Base-by-base conservation (phyloP, 2,797 vertebrate genomes). In the Takifugu ocellatus region DNA sequence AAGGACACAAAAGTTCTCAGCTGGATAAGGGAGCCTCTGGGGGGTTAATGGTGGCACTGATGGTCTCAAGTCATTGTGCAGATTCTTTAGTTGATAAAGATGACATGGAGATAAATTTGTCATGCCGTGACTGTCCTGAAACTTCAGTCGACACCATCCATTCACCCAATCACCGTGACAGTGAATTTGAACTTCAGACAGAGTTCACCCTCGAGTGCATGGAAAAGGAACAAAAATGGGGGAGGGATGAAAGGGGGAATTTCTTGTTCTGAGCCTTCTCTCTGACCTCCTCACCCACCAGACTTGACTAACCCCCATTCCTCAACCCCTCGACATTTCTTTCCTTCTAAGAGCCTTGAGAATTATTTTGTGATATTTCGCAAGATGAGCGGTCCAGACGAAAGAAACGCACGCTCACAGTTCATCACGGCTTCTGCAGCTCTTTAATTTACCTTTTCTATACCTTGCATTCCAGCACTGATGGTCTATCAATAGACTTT, bases 401-500 rank as follows among this genome's bases (percentile, higher is more conserved):
- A 56, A 56, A 10, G 44, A 24, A 46, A 43, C 44, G 15, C 10
- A 16, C 17, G 53, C 66, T 68, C 52, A 9, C 47, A 66, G 47
- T 66, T 66, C 47, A 43, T 1, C 39, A 51, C 56, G 74, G 61
- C 70, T 75, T 70, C 47, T 61, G 33, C 56, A 12, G 85, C 61
- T 64, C 61, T 87, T 90, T 91, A 63, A 87, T 85, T 88, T 88
- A 56, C 63, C 55, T 72, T 87, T 84, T 84, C 84, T 81, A 70
- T 82, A 93, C 80, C 84, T 90, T 86, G 61, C 59, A 67, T 77
- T 84, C 88, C 81, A 79, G 63, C 24, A 25, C 76, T 81, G 66
- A 82, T 68, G 80, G 71, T 74, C 86, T 86, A 75, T 81, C 89
- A 91, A 51, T 12, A 89, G 86, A 84, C 78, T 88, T 88, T 84